Evolutionary conservation across 2,888 invertebrate species (phyloP).

Genomic region (Melinopterus prodromus): DNA sequence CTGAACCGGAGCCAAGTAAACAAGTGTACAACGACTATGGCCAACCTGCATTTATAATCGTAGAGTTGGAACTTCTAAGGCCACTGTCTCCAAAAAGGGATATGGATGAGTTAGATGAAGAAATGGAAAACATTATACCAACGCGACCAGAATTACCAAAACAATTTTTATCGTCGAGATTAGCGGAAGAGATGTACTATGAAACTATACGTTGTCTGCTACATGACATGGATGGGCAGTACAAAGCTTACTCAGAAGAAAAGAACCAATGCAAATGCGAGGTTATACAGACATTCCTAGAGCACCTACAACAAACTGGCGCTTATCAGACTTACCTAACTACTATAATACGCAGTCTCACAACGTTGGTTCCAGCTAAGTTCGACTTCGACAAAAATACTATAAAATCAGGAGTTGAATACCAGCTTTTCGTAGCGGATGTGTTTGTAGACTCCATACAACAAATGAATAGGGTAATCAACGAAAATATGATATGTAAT

Average conservation of each 20-base stretch:
- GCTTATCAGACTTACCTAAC: slow-evolving; percentile 50
- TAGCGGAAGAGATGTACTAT: slow-evolving; percentile 51
- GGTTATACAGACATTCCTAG: slow-evolving; percentile 38
- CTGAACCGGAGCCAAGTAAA: slow-evolving; percentile 50
- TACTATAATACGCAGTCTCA: slow-evolving; percentile 49
- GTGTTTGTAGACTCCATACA: slow-evolving; percentile 51
- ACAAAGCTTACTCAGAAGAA: slow-evolving; percentile 46
- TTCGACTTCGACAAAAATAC: slow-evolving; percentile 27
- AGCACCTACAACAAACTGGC: slow-evolving; percentile 43
- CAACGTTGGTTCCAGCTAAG: slow-evolving; percentile 44
- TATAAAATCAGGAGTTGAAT: slow-evolving; percentile 31
- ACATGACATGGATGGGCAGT: slow-evolving; percentile 51
- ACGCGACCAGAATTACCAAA: slow-evolving; percentile 44
- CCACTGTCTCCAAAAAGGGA: slow-evolving; percentile 49
- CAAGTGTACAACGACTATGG: slow-evolving; percentile 53
- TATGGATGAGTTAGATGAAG: slow-evolving; percentile 52
- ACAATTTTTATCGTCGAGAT: slow-evolving; percentile 46
- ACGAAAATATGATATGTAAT: slow-evolving; percentile 44
- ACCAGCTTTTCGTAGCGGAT: slow-evolving; percentile 50
- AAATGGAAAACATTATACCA: slow-evolving; percentile 43
- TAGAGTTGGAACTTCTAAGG: slow-evolving; percentile 55
- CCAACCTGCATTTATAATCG: slow-evolving; percentile 54
- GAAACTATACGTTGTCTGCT: slow-evolving; percentile 51
- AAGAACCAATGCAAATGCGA: slow-evolving; percentile 44
- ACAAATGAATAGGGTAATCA: slow-evolving; percentile 52